Evolutionary conservation across 92 coral and sea anemone species (phyloP).

Genomic region (Virgularia gustaviana): DNA sequence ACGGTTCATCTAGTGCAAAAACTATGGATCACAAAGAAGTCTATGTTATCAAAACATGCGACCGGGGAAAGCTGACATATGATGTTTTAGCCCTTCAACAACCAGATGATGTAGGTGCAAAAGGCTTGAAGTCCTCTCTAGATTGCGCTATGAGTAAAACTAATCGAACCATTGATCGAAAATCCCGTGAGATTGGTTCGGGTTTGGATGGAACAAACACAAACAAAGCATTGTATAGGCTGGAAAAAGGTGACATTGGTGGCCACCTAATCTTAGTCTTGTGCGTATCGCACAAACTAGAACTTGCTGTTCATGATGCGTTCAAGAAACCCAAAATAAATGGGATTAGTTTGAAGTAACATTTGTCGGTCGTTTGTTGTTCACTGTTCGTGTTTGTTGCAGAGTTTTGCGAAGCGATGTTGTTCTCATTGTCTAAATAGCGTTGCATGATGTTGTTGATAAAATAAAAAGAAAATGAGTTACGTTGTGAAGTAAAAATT

Average conservation of each 20-base stretch:
- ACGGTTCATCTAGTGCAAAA: conserved; percentile 24
- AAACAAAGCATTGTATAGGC: conserved; percentile 16
- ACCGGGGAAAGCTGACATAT: conserved; percentile 1
- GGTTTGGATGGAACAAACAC: conserved; percentile 13
- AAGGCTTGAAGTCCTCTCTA: conserved; percentile 7
- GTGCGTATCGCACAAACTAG: conserved; percentile 18
- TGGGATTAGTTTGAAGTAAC: background rate
- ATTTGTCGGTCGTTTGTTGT: too few relatives aligned
- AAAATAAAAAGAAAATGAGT: too few relatives aligned
- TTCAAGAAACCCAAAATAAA: background rate
- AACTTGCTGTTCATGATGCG: conserved; percentile 19
- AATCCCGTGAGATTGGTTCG: conserved; percentile 9
- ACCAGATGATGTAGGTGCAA: conserved; percentile 13
- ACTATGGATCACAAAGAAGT: conserved; percentile 25
- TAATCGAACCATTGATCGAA: conserved; percentile 9
- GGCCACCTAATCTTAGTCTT: conserved; percentile 8
- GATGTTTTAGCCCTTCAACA: conserved; percentile 30
- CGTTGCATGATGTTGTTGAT: too few relatives aligned
- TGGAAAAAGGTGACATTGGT: conserved; percentile 25
- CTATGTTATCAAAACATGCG: conserved; percentile 31
- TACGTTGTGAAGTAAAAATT: too few relatives aligned
- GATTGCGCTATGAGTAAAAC: conserved; percentile 14
- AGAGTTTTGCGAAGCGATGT: too few relatives aligned
- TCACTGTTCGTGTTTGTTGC: too few relatives aligned
- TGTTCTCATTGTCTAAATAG: too few relatives aligned